Evolutionary conservation across 2,113 vertebrate genomes (phyloP), one percentile per base, ranked within the genome.

Genomic region (Callaeas wilsoni): DNA sequence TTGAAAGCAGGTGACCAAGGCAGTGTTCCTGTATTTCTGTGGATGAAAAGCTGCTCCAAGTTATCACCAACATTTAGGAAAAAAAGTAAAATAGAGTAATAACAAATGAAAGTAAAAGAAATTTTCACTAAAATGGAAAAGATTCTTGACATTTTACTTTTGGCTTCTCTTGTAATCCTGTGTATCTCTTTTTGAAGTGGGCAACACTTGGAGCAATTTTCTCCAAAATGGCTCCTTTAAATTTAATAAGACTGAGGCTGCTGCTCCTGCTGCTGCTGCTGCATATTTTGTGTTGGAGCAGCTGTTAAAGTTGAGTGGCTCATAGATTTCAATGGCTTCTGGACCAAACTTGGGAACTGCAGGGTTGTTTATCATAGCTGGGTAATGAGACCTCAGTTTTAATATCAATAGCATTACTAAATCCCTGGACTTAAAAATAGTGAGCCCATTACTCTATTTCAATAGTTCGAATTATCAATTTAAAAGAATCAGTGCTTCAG

Each of bases 261-360:
- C 32, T 70, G 39, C 44, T 82, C 30, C 42, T 39, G 50, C 57
- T 83, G 68, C 57, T 83, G 68, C 91, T 92, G 87, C 70, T 86
- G 47, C 32, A 8, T 47, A 69, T 76, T 69, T 79, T 16, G 29
- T 77, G 29, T 62, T 90, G 83, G 75, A 89, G 35, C 79, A 94
- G 67, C 83, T 88, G 63, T 84, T 67, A 9, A 57, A 83, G 41
- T 86, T 74, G 75, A 84, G 68, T 76, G 27, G 63, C 70, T 90
- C 37, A 15, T 42, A 53, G 44, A 64, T 84, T 69, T 84, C 5
- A 14, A 0, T 70, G 64, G 68, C 64, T 75, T 95, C 64, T 84
- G 95, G 94, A 96, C 89, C 94, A 96, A 96, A 96, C 22, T 6
- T 63, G 80, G 68, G 41, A 84, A 57, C 42, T 81, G 39, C 60